Evolutionary conservation across 2,888 invertebrate genomes (phyloP), one percentile per base, ranked within the genome.

Genomic region (Drosophila maculinotata): DNA sequence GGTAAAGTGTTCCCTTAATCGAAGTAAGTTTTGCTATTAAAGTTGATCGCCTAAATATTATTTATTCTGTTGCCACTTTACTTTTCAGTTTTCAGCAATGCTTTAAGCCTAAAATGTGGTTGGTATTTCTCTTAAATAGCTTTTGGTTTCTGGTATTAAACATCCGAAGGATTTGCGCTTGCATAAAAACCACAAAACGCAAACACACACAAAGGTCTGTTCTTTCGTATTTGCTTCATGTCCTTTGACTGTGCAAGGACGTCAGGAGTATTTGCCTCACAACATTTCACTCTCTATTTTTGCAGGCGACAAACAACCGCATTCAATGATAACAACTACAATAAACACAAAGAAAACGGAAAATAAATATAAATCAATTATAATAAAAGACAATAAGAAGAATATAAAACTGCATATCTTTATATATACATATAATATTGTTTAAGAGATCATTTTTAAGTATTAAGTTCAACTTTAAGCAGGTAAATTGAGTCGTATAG

Each of bases 401-500:
- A 69, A 73, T 58, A 66, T 54, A 45, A 67, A 82, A 85, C 83
- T 85, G 86, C 81, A 82, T 81, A 81, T 85, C 79, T 75, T 65
- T 66, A 56, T 69, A 76, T 62, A 57, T 47, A 66, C 23, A 49
- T 63, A 48, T 36, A 67, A 47, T 41, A 58, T 65, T 38, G 28
- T 58, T 64, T 72, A 73, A 84, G 85, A 76, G 81, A 62, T 81
- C 51, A 36, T 14, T 60, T 66, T 69, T 82, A 81, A 66, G 81
- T 81, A 79, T 82, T 85, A 65, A 70, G 75, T 75, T 69, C 69
- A 76, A 63, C 69, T 49, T 63, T 58, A 74, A 81, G 70, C 89
- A 87, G 88, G 89, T 87, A 87, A 87, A 69, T 49, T 71, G 57
- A 62, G 59, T 69, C 71, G 56, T 68, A 67, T 75, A 87, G 76